A percentile compares a stretch with the other conserved stretches of the same genome.
Evolutionary conservation across 2,113 vertebrate species (phyloP).

Genomic region (Rhodinocichla rosea): DNA sequence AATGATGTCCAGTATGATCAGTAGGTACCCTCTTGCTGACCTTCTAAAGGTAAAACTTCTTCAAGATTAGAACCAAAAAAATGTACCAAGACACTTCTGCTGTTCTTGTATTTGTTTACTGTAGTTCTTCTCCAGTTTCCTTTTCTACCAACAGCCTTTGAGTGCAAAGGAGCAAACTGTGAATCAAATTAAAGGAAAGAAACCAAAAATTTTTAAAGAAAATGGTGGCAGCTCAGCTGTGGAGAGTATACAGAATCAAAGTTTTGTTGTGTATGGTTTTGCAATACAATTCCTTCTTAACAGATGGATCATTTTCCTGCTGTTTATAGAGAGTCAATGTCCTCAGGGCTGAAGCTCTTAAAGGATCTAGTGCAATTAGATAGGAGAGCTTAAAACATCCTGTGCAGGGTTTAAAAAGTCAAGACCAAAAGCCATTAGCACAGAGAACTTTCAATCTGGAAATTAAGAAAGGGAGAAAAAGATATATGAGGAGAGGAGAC

Average conservation of each 20-base stretch:
- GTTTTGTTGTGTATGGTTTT: neutral
- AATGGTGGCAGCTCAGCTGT: neutral
- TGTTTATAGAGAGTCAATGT: neutral
- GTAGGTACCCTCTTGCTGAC: neutral
- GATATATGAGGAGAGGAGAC: neutral
- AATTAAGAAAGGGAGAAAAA: neutral
- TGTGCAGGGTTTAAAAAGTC: neutral
- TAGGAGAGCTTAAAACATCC: neutral
- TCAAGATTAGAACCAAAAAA: neutral
- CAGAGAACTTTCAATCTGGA: neutral
- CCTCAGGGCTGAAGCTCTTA: neutral
- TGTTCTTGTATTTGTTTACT: neutral
- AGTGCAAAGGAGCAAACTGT: neutral
- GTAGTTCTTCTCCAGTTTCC: neutral
- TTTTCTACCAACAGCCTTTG: neutral
- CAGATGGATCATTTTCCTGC: neutral
- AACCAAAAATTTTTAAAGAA: neutral
- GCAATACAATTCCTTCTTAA: neutral
- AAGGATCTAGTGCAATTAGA: neutral
- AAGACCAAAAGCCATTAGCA: neutral
- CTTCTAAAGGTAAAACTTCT: neutral
- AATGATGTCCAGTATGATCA: neutral
- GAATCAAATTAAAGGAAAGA: neutral
- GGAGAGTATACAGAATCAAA: neutral
- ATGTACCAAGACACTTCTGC: neutral